phyloP scores from a whole-genome alignment of 2,797 vertebrate genomes.

The Picus viridis region DNA sequence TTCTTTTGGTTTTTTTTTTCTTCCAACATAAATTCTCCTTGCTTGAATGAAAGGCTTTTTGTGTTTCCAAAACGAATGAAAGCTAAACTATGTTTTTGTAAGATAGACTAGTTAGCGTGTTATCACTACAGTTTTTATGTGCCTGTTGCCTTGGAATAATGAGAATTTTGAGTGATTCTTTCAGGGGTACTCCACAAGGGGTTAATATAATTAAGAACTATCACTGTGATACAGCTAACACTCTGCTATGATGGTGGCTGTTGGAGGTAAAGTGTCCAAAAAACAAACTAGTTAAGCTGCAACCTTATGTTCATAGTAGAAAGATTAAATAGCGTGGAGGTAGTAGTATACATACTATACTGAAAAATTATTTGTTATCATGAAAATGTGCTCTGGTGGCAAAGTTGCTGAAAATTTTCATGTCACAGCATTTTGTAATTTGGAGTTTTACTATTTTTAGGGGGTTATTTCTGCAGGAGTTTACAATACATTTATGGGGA shows the following conservation, averaged over 20 bases:
- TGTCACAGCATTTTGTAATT: no score
- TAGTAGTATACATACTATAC: no score
- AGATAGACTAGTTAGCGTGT: background rate
- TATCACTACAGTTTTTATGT: background rate
- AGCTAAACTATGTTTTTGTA: background rate
- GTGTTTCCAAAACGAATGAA: slow-evolving; percentile 31
- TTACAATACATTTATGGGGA: no score
- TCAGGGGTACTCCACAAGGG: background rate
- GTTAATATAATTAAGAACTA: slow-evolving; percentile 2
- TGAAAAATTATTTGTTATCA: no score
- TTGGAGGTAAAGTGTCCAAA: background rate
- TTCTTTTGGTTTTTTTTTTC: slow-evolving; percentile 4
- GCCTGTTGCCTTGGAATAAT: background rate
- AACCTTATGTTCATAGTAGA: background rate
- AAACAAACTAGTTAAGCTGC: background rate
- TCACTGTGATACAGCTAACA: background rate
- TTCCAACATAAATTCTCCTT: background rate
- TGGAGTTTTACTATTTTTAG: no score
- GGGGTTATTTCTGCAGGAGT: no score
- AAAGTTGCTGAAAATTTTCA: no score
- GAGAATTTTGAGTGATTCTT: background rate
- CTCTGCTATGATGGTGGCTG: background rate
- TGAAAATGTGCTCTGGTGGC: no score
- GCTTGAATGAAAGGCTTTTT: slow-evolving; percentile 38
- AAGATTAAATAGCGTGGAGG: background rate